These are phyloP conservation scores for Astyanax mexicanus DNA, from an alignment of 2,797 vertebrate genomes.

Conservation along the genomic window DNA sequence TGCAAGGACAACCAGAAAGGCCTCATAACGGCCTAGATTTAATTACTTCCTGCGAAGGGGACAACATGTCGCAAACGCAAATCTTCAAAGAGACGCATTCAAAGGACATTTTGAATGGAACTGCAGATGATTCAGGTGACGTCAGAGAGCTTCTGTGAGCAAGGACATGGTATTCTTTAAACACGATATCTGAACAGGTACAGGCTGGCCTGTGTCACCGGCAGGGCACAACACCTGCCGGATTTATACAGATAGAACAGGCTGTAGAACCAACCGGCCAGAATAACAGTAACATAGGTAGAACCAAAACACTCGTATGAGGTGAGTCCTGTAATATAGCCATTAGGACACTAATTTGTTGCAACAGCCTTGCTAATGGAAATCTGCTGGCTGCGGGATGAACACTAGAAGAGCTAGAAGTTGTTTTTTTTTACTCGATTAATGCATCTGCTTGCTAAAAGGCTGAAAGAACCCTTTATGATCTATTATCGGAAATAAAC, in stretches of 20 bases:
- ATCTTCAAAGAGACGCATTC: background rate
- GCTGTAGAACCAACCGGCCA: background rate
- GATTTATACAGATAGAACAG: background rate
- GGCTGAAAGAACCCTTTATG: background rate
- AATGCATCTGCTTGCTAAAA: background rate
- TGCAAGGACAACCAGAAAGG: background rate
- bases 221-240: background rate
- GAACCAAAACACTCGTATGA: background rate
- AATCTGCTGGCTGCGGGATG: background rate
- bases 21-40: background rate
- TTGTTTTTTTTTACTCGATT: background rate
- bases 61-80: background rate
- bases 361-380: background rate
- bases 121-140: constrained; percentile 1
- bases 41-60: background rate
- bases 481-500: background rate
- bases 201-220: background rate
- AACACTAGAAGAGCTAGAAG: background rate
- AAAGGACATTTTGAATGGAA: background rate
- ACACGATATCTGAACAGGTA: background rate
- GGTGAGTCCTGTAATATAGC: background rate
- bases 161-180: background rate
- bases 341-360: background rate
- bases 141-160: background rate
- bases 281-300: background rate